A percentile compares a stretch with the other conserved stretches of the same genome.
phyloP scores from a whole-genome alignment of 1,140 invertebrate species.

The Ceratosolen fusciceps region DNA sequence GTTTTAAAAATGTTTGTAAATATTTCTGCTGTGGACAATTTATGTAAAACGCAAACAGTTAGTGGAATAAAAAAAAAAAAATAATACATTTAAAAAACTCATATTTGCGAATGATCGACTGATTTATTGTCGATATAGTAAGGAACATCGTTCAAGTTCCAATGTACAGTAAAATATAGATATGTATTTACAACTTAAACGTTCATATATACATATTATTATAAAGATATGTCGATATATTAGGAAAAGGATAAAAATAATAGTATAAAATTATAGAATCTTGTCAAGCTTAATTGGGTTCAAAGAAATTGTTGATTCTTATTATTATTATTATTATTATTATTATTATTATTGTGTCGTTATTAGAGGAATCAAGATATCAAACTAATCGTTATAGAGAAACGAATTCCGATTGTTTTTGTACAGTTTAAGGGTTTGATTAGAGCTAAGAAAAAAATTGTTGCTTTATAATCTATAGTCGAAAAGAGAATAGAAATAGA shows the following conservation, averaged over 20 bases:
- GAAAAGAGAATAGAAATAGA: constrained; percentile 16
- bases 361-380: constrained; percentile 54
- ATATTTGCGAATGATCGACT: constrained; percentile 53
- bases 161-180: constrained; percentile 64
- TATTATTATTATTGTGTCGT: constrained; percentile 60
- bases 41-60: constrained; percentile 3
- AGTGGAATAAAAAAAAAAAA: constrained; percentile 13
- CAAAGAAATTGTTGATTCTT: constrained; percentile 61
- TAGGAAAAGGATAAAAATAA: constrained; percentile 55
- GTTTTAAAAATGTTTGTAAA: constrained; percentile 40
- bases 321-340: no score
- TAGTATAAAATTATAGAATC: constrained; percentile 59
- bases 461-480: constrained; percentile 48
- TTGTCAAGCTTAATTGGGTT: constrained; percentile 54
- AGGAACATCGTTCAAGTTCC: constrained; percentile 51
- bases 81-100: constrained; percentile 30
- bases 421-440: constrained; percentile 59
- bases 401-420: constrained; percentile 58
- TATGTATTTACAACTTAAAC: constrained; percentile 56
- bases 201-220: constrained; percentile 56
- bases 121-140: constrained; percentile 49
- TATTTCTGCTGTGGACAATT: constrained; percentile 38
- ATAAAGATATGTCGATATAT: constrained; percentile 30
- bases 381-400: constrained; percentile 42
- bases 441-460: constrained; percentile 53